Conservation (phyloP, 2,888 invertebrate genomes). For the Hetaerina titia region DNA sequence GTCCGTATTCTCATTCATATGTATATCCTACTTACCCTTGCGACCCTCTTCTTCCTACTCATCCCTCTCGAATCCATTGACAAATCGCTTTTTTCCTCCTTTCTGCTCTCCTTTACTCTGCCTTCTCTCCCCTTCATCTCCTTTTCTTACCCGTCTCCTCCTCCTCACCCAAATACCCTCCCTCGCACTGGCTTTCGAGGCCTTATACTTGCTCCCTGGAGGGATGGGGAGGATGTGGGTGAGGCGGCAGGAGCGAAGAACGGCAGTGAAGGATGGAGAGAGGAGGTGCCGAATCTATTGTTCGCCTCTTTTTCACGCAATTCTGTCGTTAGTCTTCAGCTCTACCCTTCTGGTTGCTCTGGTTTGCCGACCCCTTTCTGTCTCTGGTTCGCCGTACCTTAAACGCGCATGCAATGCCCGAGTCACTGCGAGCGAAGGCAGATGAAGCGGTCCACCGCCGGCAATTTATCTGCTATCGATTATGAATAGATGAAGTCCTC, state of each 20-base stretch:
- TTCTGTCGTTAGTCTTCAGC: background rate
- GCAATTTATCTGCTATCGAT: background rate
- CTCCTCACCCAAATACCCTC: background rate
- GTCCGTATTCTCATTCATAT: too few relatives aligned
- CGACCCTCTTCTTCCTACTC: too few relatives aligned
- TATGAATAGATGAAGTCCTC: background rate
- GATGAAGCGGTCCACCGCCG: background rate
- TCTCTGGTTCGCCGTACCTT: background rate
- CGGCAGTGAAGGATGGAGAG: background rate
- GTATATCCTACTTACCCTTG: too few relatives aligned
- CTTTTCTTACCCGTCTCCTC: background rate
- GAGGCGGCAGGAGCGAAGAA: background rate
- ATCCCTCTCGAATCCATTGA: too few relatives aligned
- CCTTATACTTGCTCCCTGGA: background rate
- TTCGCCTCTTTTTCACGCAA: conserved; percentile 1
- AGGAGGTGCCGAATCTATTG: background rate
- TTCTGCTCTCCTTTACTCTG: background rate
- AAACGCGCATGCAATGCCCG: background rate
- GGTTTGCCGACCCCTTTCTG: background rate
- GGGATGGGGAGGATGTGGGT: background rate
- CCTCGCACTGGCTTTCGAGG: background rate
- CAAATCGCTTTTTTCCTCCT: background rate
- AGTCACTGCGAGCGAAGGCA: background rate
- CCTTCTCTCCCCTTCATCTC: background rate
- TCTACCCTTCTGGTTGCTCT: background rate